phyloP scores from a whole-genome alignment of 2,113 vertebrate species.

The Manacus vitellinus region DNA sequence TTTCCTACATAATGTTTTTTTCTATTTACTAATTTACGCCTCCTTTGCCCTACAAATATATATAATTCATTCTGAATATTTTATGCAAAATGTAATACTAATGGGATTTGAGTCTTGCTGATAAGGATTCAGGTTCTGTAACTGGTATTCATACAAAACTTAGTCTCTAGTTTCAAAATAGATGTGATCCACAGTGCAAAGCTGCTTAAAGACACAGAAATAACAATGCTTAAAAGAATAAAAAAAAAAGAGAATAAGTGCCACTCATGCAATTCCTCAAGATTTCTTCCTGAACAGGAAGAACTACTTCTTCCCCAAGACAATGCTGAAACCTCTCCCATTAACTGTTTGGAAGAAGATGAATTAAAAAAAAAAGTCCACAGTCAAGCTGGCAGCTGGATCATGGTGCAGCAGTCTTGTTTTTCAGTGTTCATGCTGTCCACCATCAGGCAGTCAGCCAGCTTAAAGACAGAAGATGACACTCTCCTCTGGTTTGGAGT shows the following conservation, averaged over 20 bases:
- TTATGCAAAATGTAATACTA: slow-evolving; percentile 39
- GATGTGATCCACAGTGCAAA: background rate
- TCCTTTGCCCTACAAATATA: slow-evolving; percentile 22
- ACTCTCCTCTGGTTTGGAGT: background rate
- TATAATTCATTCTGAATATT: slow-evolving; percentile 22
- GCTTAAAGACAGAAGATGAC: background rate
- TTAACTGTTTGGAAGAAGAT: background rate
- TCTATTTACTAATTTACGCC: background rate
- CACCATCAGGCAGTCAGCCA: background rate
- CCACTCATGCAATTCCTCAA: background rate
- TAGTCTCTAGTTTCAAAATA: slow-evolving; percentile 21
- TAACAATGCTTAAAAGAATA: background rate
- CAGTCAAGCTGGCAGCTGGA: background rate
- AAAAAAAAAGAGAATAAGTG: background rate
- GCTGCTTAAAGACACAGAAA: slow-evolving; percentile 38
- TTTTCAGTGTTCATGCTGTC: background rate
- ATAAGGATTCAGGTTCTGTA: slow-evolving; percentile 10
- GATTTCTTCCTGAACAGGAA: background rate
- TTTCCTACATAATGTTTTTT: background rate
- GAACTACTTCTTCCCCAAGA: background rate
- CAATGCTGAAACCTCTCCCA: background rate
- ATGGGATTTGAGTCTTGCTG: slow-evolving; percentile 41
- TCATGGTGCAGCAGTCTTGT: background rate
- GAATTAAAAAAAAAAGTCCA: background rate
- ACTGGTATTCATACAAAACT: slow-evolving; percentile 8